A percentile compares a stretch with the other conserved stretches of the same genome.
These are phyloP conservation scores for Myiopsitta monachus DNA, from an alignment of 2,113 vertebrate species.

Conservation along the genomic window DNA sequence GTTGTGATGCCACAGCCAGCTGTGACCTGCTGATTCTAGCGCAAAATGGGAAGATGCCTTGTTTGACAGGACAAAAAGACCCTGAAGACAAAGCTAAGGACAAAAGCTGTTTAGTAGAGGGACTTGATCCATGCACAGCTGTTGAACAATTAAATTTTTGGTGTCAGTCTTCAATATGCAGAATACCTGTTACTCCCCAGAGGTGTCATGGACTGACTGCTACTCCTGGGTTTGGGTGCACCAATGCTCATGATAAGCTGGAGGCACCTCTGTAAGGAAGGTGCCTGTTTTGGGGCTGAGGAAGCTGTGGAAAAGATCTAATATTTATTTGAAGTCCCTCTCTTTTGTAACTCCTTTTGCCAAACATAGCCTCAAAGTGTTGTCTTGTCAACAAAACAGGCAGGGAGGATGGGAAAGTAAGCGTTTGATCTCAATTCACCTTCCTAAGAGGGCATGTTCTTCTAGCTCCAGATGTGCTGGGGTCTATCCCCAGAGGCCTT, in stretches of 20 bases:
- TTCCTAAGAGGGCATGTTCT: neutral
- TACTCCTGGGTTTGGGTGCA: neutral
- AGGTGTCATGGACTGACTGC: neutral
- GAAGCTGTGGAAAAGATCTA: neutral
- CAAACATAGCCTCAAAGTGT: neutral
- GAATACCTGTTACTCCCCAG: neutral
- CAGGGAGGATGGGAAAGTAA: neutral
- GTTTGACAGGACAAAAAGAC: neutral
- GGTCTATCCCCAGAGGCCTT: neutral
- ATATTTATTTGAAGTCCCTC: neutral
- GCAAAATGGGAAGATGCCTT: neutral
- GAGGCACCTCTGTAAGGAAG: neutral
- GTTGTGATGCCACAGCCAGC: neutral
- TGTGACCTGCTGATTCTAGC: neutral
- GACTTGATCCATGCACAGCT: neutral
- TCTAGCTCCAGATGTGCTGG: neutral
- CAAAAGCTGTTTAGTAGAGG: neutral
- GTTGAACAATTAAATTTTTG: neutral
- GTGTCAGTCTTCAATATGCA: neutral
- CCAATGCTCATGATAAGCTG: neutral
- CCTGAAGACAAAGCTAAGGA: neutral
- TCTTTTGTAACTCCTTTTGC: neutral
- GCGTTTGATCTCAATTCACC: rapidly evolving
- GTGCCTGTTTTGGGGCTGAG: neutral
- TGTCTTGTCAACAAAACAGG: neutral